phyloP scores from a whole-genome alignment of 2,888 invertebrate species.

The Oxyscelio sp. region DNA sequence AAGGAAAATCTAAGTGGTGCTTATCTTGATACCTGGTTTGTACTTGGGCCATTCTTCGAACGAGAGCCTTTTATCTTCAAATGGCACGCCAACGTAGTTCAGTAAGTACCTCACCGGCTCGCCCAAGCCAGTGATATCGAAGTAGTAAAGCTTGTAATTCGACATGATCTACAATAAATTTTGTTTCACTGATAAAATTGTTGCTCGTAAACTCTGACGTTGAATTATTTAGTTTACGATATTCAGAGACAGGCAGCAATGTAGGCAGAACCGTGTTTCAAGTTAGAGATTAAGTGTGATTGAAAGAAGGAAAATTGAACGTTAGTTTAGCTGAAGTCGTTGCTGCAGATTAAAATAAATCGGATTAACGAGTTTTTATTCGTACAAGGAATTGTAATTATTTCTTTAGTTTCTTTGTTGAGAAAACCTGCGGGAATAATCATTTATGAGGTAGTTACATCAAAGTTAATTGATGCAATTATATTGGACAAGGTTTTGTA shows the following conservation, averaged over 20 bases:
- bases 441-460: too few species aligned
- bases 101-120: constrained; percentile 87
- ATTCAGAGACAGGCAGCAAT: neutral
- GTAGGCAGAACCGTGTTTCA: neutral
- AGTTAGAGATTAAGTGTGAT: neutral
- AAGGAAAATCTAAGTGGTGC: too few species aligned
- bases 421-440: too few species aligned
- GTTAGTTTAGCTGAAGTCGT: neutral
- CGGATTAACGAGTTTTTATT: too few species aligned
- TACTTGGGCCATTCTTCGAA: constrained; percentile 83
- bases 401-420: too few species aligned
- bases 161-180: constrained; percentile 76
- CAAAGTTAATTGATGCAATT: too few species aligned
- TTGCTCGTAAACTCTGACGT: neutral
- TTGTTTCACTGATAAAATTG: neutral
- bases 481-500: too few species aligned
- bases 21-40: constrained; percentile 77
- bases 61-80: constrained; percentile 87
- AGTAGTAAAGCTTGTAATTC: constrained; percentile 87
- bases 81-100: constrained; percentile 85
- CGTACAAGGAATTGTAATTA: too few species aligned
- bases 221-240: neutral
- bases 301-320: neutral
- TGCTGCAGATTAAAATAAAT: too few species aligned
- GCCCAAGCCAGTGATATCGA: constrained; percentile 87